Conservation (phyloP, 2,113 vertebrate genomes). For the Amazona vittata region DNA sequence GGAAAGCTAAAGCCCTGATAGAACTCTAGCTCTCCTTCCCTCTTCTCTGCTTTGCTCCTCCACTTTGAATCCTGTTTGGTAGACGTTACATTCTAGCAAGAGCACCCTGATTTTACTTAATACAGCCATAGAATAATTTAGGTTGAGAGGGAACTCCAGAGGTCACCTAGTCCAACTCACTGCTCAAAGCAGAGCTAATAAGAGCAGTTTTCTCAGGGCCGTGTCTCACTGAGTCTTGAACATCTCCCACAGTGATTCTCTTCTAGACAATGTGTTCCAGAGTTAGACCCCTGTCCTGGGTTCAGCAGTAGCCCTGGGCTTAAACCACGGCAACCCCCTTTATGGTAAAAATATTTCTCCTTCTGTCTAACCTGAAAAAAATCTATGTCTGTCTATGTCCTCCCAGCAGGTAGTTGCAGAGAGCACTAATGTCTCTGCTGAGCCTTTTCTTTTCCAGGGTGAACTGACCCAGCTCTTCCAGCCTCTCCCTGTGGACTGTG, state of each 20-base stretch:
- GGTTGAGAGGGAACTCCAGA: neutral
- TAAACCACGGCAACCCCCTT: neutral
- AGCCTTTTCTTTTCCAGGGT: neutral
- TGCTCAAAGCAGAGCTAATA: neutral
- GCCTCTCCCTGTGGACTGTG: accelerated
- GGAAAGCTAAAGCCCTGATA: neutral
- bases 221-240: neutral
- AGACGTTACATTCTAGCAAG: neutral
- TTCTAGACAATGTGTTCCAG: accelerated
- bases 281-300: neutral
- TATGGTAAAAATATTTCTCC: neutral
- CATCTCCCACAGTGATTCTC: neutral
- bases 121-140: neutral
- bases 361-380: neutral
- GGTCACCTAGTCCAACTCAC: neutral
- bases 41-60: neutral
- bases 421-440: neutral
- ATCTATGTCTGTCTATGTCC: neutral
- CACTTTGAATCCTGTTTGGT: neutral
- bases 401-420: neutral
- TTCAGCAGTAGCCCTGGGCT: too few relatives aligned
- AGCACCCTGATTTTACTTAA: neutral
- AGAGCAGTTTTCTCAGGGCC: neutral
- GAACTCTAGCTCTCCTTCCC: neutral
- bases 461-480: neutral